phyloP scores from a whole-genome alignment of 2,888 invertebrate species.

The Parelbella ahira region DNA sequence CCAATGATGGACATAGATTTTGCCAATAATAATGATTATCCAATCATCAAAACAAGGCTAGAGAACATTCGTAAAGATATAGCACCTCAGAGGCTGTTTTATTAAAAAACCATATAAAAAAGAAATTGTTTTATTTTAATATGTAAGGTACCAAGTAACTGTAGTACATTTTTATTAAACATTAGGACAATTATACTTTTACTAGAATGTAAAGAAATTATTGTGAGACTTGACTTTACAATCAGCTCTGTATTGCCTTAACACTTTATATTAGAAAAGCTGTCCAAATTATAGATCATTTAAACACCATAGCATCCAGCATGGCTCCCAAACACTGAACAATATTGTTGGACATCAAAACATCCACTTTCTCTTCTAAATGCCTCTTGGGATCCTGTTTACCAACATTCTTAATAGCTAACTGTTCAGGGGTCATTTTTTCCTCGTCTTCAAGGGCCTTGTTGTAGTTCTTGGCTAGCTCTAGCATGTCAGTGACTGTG shows the following conservation, averaged over 20 bases:
- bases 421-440: conserved; percentile 99
- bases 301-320: conserved; percentile 87
- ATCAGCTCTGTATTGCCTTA: conserved; percentile 57
- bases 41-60: conserved; percentile 47
- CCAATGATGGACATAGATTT: conserved; percentile 70
- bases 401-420: conserved; percentile 99
- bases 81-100: conserved; percentile 56
- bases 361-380: conserved; percentile 98
- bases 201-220: conserved; percentile 24
- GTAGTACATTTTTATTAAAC: conserved; percentile 37
- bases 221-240: conserved; percentile 23
- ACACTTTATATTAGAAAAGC: conserved; percentile 37
- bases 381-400: conserved; percentile 99
- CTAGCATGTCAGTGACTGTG: conserved; percentile 97
- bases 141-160: conserved; percentile 53
- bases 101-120: conserved; percentile 39
- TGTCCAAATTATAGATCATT: conserved; percentile 52
- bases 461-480: conserved; percentile 98
- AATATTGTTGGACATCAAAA: conserved; percentile 97
- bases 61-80: conserved; percentile 52
- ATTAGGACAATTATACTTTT: conserved; percentile 18
- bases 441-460: conserved; percentile 99
- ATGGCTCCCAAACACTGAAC: conserved; percentile 98
- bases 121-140: conserved; percentile 55
- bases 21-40: conserved; percentile 43